Evolutionary conservation across 2,797 vertebrate species (phyloP), one percentile per base, ranked within the genome.

Genomic region (Typhlichthys subterraneus): DNA sequence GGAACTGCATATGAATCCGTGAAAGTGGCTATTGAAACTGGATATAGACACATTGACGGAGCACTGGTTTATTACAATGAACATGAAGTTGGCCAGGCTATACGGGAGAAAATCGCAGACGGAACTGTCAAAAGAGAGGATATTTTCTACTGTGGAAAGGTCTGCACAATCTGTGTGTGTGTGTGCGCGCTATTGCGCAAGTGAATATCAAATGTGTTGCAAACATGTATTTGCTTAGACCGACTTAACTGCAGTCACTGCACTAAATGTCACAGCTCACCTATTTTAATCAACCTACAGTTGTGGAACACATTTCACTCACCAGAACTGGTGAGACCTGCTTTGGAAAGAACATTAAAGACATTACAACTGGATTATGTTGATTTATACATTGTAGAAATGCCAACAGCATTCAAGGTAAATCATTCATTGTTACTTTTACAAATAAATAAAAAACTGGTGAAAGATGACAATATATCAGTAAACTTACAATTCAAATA

Each of bases 91-190:
- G 97, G 97, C 15, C 90, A 92, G 72, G 97, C 96, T 73, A 95
- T 98, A 52, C 81, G 88, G 53, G 94, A 96, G 62, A 97, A 98
- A 89, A 96, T 98, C 14, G 89, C 91, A 2, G 95, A 98, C 73
- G 96, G 96, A 60, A 95, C 86, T 0, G 89, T 98, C 46, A 93
- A 63, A 72, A 81, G 96, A 78, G 93, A 98, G 68, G 96, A 98
- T 57, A 93, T 99, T 63, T 98, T 96, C 86, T 99, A 98, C 82
- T 98, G 96, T 4, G 96, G 97, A 65, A 99, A 99, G 93, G 97
- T 38, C 7, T 38, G 33, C 33, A 38, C 33, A 5, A 9, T 38
- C 1, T 8, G 1, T 5, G 8, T 38, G 5, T 38, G 33, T 38
- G 6, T 38, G 33, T 38, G 19, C 0, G 23, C 0, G 23, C 23